phyloP scores from a whole-genome alignment of 2,797 vertebrate genomes.

The Nannoperca australis region DNA sequence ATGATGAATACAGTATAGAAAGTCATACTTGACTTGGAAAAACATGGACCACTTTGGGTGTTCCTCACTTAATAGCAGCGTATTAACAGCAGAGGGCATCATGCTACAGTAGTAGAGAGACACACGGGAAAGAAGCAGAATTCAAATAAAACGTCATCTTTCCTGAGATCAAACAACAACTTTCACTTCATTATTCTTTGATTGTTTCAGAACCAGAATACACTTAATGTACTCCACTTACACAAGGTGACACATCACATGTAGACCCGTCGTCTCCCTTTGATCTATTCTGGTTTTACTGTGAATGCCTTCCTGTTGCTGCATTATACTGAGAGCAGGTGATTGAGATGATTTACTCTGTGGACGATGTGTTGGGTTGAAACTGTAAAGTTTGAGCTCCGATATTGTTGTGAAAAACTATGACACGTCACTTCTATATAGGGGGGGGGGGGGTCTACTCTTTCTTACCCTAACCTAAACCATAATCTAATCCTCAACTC shows the following conservation, averaged over 20 bases:
- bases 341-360: background rate
- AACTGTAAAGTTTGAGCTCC: background rate
- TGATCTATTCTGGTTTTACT: background rate
- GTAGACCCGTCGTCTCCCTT: background rate
- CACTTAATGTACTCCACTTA: background rate
- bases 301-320: too few species aligned
- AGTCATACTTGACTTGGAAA: too few species aligned
- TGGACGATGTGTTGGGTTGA: too few species aligned
- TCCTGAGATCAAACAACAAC: too few species aligned
- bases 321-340: too few species aligned
- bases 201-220: background rate
- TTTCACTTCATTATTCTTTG: background rate
- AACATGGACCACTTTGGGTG: too few species aligned
- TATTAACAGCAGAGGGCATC: slow-evolving; percentile 69
- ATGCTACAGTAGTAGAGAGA: slow-evolving; percentile 24
- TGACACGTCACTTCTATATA: background rate
- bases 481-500: background rate
- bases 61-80: slow-evolving; percentile 11
- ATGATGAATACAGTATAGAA: background rate
- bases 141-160: background rate
- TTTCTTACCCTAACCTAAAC: background rate
- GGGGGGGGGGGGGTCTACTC: background rate
- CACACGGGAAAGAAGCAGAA: background rate
- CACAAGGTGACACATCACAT: background rate
- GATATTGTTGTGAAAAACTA: background rate